These are phyloP conservation scores for Antidorcas marsupialis DNA, from an alignment of 2,113 vertebrate species.

Conservation along the genomic window DNA sequence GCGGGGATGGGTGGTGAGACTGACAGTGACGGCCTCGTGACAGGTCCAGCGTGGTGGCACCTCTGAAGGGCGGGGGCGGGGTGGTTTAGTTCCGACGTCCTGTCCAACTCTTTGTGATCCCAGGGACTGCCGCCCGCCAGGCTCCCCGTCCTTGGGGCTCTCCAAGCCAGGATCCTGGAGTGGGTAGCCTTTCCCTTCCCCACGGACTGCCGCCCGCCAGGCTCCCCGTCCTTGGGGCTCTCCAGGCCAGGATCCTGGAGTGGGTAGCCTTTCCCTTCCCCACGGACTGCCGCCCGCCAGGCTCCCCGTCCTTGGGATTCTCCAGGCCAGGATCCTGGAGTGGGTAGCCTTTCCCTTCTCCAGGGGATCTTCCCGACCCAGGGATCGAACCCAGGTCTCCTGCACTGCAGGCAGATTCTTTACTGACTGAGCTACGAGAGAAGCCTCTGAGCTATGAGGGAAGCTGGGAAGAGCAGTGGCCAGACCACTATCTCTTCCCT, in stretches of 20 bases:
- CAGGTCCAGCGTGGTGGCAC: background rate
- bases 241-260: background rate
- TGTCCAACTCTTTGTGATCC: background rate
- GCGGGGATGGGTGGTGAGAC: accelerated
- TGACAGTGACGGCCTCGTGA: accelerated
- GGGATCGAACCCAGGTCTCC: background rate
- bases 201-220: accelerated
- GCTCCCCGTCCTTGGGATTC: background rate
- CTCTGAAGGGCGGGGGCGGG: background rate
- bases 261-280: background rate
- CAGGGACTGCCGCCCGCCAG: accelerated
- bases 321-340: background rate
- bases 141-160: background rate
- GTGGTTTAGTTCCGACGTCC: background rate
- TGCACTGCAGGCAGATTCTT: background rate
- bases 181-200: background rate
- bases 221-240: background rate
- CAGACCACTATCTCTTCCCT: background rate
- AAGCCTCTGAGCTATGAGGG: background rate
- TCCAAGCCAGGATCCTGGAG: background rate
- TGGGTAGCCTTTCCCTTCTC: background rate
- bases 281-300: accelerated
- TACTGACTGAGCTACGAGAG: accelerated
- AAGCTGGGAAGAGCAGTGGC: background rate
- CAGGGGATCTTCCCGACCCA: background rate